Evolutionary conservation across 2,888 invertebrate genomes (phyloP).

Genomic region (Lysandra coridon): DNA sequence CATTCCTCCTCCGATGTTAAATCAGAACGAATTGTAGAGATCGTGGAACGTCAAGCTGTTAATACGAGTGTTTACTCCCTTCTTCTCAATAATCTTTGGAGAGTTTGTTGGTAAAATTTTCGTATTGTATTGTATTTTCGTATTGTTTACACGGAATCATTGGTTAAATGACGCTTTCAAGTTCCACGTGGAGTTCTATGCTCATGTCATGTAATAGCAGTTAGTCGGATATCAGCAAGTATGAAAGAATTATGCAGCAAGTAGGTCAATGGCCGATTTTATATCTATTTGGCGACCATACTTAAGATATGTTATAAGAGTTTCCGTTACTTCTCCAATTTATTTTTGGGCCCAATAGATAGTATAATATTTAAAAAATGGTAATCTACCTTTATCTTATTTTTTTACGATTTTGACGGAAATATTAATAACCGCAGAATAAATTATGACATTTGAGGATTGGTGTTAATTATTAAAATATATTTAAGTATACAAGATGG

Average conservation of each 20-base stretch:
- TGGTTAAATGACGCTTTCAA: too few species aligned
- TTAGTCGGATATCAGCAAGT: background rate
- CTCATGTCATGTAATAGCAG: background rate
- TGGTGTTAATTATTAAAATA: conserved; percentile 13
- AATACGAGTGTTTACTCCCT: background rate
- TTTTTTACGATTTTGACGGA: background rate
- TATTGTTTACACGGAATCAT: background rate
- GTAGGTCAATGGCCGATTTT: background rate
- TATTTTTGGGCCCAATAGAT: background rate
- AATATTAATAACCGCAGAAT: conserved; percentile 2
- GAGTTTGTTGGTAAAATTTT: too few species aligned
- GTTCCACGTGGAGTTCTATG: too few species aligned
- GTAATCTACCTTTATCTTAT: background rate
- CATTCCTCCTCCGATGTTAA: background rate
- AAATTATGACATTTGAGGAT: conserved; percentile 6
- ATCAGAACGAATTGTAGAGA: background rate
- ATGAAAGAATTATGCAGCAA: background rate
- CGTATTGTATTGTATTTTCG: too few species aligned
- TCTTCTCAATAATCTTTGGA: background rate
- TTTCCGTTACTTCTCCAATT: background rate
- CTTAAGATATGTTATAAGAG: background rate
- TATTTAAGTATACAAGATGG: conserved; percentile 16
- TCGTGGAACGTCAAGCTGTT: background rate
- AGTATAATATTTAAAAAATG: background rate
- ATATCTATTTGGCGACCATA: background rate